Evolutionary conservation across 37 sponge, comb jelly and placozoan species (phyloP).

Genomic region (Lycopodina hypogea): DNA sequence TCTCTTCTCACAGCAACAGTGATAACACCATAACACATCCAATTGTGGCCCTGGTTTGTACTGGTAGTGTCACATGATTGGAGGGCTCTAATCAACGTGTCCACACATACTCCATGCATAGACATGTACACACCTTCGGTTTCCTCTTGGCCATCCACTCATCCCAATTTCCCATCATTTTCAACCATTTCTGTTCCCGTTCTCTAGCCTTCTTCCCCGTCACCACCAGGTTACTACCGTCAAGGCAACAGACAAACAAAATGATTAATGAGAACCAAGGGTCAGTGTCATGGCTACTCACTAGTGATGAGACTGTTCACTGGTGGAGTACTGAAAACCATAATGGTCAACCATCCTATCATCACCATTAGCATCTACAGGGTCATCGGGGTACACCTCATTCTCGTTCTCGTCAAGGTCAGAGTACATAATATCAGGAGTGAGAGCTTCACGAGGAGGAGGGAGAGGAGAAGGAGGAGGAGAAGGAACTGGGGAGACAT

Average conservation of each 20-base stretch:
- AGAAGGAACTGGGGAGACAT: background rate
- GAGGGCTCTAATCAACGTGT: no score
- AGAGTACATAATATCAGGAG: conserved; percentile 6
- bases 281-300: background rate
- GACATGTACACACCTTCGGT: conserved; percentile 34
- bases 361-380: conserved; percentile 12
- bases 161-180: conserved; percentile 82
- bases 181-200: conserved; percentile 85
- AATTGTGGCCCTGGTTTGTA: no score
- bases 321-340: conserved; percentile 53
- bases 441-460: conserved; percentile 9
- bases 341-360: conserved; percentile 44
- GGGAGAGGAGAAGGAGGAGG: conserved; percentile 3
- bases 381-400: background rate
- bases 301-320: conserved; percentile 41
- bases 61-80: no score
- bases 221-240: conserved; percentile 22
- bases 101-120: no score
- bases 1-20: no score
- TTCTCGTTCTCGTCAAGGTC: background rate
- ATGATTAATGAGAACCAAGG: background rate
- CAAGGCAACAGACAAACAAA: background rate
- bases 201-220: conserved; percentile 49
- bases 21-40: no score
- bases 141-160: conserved; percentile 51